phyloP scores from a whole-genome alignment of 2,888 invertebrate genomes.

The Ceriagrion tenellum region DNA sequence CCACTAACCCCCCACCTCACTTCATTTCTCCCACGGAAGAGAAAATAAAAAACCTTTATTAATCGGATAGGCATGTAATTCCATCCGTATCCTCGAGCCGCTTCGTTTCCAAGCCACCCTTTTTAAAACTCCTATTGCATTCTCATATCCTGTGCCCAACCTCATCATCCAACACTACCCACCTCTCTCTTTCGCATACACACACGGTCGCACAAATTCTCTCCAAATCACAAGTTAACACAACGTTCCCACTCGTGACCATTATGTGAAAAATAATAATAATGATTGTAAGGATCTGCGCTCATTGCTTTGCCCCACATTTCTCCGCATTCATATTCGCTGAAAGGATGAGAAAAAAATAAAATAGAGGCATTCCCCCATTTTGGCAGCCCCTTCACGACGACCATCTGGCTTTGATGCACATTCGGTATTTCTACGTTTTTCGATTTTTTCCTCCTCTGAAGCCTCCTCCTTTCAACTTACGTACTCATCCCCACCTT shows the following conservation, averaged over 20 bases:
- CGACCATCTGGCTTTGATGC: constrained; percentile 48
- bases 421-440: constrained; percentile 16
- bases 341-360: background rate
- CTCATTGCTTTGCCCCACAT: constrained; percentile 34
- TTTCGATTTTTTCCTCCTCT: background rate
- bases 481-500: background rate
- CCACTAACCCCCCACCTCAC: background rate
- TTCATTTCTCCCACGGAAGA: background rate
- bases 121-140: background rate
- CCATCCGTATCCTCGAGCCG: constrained; percentile 23
- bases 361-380: background rate
- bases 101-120: background rate
- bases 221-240: background rate
- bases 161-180: background rate
- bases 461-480: background rate
- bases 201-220: background rate
- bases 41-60: constrained; percentile 39
- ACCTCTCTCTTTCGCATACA: background rate
- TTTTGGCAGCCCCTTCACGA: background rate
- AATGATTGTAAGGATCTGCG: background rate
- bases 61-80: constrained; percentile 65
- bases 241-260: background rate
- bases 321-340: background rate
- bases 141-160: background rate
- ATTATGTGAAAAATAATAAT: background rate